Conservation (phyloP, 1,140 invertebrate species). For the Aphelenchoides besseyi region DNA sequence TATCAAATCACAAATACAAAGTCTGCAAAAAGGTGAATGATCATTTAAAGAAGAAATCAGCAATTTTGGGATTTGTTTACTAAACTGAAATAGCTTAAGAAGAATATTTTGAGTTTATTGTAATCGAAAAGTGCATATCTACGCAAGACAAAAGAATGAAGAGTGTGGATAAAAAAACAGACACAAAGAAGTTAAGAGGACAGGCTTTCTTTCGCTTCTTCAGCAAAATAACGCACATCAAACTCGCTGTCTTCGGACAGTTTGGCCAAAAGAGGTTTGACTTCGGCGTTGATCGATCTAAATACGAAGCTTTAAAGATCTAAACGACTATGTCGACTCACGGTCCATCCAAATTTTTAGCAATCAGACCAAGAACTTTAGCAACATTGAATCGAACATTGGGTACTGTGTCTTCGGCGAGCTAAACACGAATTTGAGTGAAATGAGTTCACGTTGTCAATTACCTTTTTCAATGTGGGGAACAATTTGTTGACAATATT, state of each 20-base stretch:
- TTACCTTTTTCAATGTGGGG: constrained; percentile 75
- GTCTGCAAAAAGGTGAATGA: no score
- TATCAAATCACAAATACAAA: no score
- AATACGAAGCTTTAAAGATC: constrained; percentile 66
- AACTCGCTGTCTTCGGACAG: constrained; percentile 87
- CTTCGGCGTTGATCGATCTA: constrained; percentile 83
- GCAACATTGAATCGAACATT: constrained; percentile 99
- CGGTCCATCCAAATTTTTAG: constrained; percentile 79
- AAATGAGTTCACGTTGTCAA: background rate
- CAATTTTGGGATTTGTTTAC: no score
- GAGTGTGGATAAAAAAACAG: background rate
- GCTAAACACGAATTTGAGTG: constrained; percentile 66
- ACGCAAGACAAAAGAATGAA: no score
- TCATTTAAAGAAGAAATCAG: no score
- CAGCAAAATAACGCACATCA: constrained; percentile 96
- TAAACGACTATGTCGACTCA: constrained; percentile 62
- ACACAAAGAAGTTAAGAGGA: constrained; percentile 52
- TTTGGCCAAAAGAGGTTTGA: constrained; percentile 91
- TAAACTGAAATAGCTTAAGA: no score
- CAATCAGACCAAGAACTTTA: constrained; percentile 91
- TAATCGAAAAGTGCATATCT: no score
- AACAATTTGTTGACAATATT: constrained; percentile 85
- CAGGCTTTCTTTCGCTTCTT: constrained; percentile 77
- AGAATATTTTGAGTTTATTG: no score
- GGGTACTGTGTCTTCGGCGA: constrained; percentile 90